Conservation (phyloP, 2,888 invertebrate genomes). For the Monoplex corrugatus region DNA sequence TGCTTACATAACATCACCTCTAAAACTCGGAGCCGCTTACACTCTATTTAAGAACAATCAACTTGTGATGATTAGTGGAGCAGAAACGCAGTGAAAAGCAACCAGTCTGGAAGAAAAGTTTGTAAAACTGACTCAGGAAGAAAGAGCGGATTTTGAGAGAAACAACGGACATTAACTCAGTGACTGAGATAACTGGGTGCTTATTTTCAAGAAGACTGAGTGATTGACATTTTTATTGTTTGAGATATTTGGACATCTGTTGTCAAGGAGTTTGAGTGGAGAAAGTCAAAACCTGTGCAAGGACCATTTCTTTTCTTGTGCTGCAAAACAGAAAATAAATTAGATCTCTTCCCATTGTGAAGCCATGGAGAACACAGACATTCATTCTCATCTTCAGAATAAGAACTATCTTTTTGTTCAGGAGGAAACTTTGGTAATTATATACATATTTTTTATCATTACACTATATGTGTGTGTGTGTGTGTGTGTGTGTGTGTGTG, state of each 20-base stretch:
- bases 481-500: not conserved
- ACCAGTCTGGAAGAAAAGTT: too few relatives aligned
- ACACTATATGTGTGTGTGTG: not conserved
- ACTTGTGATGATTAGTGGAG: too few relatives aligned
- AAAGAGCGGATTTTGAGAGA: too few relatives aligned
- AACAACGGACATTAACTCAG: too few relatives aligned
- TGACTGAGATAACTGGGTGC: too few relatives aligned
- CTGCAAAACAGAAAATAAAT: not conserved
- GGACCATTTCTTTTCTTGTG: not conserved
- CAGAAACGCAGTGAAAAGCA: too few relatives aligned
- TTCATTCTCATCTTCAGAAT: not conserved
- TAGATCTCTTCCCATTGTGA: not conserved
- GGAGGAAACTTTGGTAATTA: slow-evolving; percentile 24
- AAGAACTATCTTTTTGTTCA: slow-evolving; percentile 36
- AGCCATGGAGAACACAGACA: slow-evolving; percentile 8
- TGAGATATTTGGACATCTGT: too few relatives aligned
- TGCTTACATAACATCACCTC: too few relatives aligned
- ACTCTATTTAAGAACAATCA: too few relatives aligned
- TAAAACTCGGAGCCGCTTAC: too few relatives aligned
- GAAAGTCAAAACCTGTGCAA: not conserved
- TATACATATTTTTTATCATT: not conserved
- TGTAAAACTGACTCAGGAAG: too few relatives aligned
- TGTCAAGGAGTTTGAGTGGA: too few relatives aligned
- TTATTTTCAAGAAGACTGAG: not conserved
- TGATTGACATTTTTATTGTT: not conserved